Conservation (phyloP, 2,888 invertebrate species). For the Tigriopus californicus region DNA sequence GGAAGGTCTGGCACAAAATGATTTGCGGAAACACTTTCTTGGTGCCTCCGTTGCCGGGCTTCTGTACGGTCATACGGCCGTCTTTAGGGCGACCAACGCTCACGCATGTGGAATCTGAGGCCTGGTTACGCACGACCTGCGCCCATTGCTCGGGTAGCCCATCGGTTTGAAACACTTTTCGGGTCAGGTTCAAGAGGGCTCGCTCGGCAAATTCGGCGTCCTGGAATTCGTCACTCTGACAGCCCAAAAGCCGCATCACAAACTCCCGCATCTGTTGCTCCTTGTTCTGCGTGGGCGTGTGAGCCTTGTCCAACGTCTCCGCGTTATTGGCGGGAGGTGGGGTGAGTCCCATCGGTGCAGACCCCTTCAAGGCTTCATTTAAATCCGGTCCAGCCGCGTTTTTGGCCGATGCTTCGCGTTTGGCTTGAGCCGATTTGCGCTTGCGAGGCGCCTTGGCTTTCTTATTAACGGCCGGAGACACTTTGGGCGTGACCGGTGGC, state of each 20-base stretch:
- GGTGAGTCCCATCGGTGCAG: too few species aligned
- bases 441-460: too few species aligned
- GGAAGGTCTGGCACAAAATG: constrained; percentile 3
- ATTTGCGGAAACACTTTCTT: constrained; percentile 12
- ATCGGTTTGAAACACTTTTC: background rate
- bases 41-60: constrained; percentile 2
- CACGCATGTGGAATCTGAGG: constrained; percentile 1
- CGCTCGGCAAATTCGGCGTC: constrained; percentile 13
- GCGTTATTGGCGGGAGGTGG: too few species aligned
- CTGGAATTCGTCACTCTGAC: background rate
- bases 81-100: background rate
- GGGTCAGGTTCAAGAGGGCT: background rate
- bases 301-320: too few species aligned
- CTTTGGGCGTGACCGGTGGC: too few species aligned
- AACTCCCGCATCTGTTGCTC: constrained; percentile 1
- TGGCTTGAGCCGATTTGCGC: too few species aligned
- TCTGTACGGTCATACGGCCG: constrained; percentile 1
- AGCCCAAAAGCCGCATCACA: background rate
- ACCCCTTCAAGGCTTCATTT: too few species aligned
- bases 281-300: too few species aligned
- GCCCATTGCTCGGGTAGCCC: background rate
- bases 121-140: background rate
- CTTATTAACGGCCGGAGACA: too few species aligned
- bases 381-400: too few species aligned
- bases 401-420: too few species aligned